phyloP scores from a whole-genome alignment of 2,113 vertebrate genomes.

The Nothobranchius kuhntae region DNA sequence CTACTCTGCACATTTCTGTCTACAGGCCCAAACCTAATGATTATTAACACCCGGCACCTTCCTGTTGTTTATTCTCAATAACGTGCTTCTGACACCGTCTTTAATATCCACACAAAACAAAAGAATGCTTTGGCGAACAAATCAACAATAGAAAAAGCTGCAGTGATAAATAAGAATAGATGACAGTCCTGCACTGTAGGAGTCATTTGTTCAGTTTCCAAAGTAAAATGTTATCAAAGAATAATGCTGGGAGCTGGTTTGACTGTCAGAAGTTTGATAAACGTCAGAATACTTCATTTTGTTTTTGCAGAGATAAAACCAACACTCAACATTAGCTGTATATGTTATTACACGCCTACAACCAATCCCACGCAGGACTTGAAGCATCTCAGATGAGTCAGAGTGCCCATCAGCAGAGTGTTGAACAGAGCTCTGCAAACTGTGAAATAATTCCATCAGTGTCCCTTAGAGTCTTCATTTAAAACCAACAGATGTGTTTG shows the following conservation, averaged over 20 bases:
- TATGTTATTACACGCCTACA: conserved; percentile 21
- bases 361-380: conserved; percentile 14
- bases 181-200: background rate
- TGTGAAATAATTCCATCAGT: conserved; percentile 2
- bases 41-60: too few relatives aligned
- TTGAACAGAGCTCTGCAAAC: conserved; percentile 12
- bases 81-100: background rate
- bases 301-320: conserved; percentile 10
- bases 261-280: background rate
- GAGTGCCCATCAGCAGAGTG: background rate
- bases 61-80: too few relatives aligned
- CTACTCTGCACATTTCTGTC: background rate
- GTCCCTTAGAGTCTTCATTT: conserved; percentile 14
- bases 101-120: background rate
- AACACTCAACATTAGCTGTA: background rate
- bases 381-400: conserved; percentile 30
- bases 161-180: background rate
- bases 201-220: background rate
- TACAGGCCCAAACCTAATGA: background rate
- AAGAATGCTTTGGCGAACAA: too few relatives aligned
- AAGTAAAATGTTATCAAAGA: background rate
- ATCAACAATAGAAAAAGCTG: background rate
- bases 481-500: background rate
- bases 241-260: background rate
- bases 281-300: background rate